Evolutionary conservation across 2,113 vertebrate species (phyloP).

Genomic region (Oophaga pumilio): DNA sequence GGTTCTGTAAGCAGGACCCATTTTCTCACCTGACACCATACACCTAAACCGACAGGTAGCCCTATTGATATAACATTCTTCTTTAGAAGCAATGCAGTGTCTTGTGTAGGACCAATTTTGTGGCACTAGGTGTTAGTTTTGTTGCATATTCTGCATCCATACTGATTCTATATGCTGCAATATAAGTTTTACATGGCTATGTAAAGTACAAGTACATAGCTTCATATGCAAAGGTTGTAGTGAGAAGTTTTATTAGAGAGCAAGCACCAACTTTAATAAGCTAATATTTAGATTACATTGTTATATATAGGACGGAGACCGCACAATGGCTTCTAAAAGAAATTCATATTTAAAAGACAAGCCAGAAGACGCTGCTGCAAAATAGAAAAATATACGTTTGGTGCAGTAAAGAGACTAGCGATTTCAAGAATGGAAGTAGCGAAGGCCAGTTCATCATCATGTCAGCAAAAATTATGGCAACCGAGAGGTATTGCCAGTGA

Average conservation of each 20-base stretch:
- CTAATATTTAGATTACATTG: background rate
- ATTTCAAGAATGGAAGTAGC: background rate
- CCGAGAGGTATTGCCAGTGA: background rate
- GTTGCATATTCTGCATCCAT: too few species aligned
- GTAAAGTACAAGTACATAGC: too few species aligned
- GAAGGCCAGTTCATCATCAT: background rate
- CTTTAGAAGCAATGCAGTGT: too few species aligned
- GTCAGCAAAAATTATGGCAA: background rate
- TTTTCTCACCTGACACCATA: too few species aligned
- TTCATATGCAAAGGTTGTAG: too few species aligned
- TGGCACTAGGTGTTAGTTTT: too few species aligned
- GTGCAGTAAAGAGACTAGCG: background rate
- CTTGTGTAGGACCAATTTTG: too few species aligned
- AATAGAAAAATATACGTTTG: background rate
- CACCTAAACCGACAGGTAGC: too few species aligned
- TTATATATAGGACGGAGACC: background rate
- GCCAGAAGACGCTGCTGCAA: background rate
- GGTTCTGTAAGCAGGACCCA: too few species aligned
- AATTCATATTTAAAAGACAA: background rate
- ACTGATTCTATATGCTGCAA: too few species aligned
- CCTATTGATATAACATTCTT: too few species aligned
- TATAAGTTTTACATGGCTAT: too few species aligned
- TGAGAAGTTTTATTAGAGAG: background rate
- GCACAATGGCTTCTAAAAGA: background rate
- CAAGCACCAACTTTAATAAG: background rate